These are phyloP conservation scores for Leptestheria dahalacensis DNA, from an alignment of 1,140 invertebrate species.

Conservation along the genomic window DNA sequence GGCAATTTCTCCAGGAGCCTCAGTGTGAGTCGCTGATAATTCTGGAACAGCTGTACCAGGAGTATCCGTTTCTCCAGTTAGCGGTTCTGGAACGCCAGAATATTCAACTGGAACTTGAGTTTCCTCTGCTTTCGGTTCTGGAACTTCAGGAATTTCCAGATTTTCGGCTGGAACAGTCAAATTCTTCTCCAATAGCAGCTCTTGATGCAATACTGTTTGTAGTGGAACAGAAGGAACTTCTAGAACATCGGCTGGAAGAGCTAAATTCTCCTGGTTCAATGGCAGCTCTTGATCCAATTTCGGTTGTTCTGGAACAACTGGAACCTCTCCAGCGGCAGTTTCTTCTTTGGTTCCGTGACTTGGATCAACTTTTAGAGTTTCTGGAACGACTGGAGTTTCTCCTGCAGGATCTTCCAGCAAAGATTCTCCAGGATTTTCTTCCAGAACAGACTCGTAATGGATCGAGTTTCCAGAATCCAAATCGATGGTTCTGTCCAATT, in stretches of 20 bases:
- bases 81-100: neutral
- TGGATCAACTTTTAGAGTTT: neutral
- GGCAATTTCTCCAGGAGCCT: too few species aligned
- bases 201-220: neutral
- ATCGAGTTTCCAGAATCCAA: too few species aligned
- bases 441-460: too few species aligned
- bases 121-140: neutral
- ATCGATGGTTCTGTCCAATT: too few species aligned
- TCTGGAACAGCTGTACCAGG: neutral
- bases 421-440: too few species aligned
- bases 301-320: neutral
- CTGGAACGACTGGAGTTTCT: too few species aligned
- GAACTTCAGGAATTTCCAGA: slow-evolving; percentile 1
- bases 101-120: neutral
- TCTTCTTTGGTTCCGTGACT: neutral
- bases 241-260: too few species aligned
- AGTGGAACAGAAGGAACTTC: neutral
- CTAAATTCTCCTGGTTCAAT: too few species aligned
- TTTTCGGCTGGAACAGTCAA: neutral
- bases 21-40: neutral
- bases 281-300: neutral
- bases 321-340: neutral
- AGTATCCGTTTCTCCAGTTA: neutral
- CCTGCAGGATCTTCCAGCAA: too few species aligned
- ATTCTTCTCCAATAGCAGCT: neutral